Conservation (phyloP, 2,888 invertebrate species). For the Agrypnus murinus region DNA sequence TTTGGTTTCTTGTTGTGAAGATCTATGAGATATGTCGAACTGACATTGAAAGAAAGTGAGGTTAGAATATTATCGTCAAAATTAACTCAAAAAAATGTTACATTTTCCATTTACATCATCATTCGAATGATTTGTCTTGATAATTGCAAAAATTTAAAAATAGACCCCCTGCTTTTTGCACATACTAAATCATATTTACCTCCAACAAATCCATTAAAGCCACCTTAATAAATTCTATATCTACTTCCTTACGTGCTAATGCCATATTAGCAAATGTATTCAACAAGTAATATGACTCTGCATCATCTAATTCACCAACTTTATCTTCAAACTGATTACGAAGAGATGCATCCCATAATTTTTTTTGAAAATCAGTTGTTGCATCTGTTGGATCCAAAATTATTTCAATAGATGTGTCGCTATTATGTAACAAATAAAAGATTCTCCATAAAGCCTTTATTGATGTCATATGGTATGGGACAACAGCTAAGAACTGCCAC, state of each 20-base stretch:
- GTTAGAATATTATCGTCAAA: no score
- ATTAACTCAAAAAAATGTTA: no score
- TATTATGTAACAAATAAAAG: conserved; percentile 77
- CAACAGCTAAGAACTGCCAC: conserved; percentile 87
- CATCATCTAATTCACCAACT: conserved; percentile 77
- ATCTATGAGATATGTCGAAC: no score
- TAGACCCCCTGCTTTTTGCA: no score
- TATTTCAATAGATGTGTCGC: conserved; percentile 70
- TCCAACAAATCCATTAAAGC: conserved; percentile 82
- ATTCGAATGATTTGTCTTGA: no score
- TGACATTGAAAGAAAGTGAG: no score
- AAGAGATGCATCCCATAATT: conserved; percentile 71
- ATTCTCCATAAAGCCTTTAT: conserved; percentile 78
- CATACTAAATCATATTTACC: no score
- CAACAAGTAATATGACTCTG: conserved; percentile 84
- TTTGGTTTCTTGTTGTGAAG: no score
- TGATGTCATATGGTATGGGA: conserved; percentile 80
- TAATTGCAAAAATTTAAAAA: no score
- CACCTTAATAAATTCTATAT: conserved; percentile 79
- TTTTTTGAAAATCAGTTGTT: conserved; percentile 70
- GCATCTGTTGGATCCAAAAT: conserved; percentile 61
- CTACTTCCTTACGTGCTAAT: conserved; percentile 75
- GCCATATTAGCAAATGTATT: conserved; percentile 89
- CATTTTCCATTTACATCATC: no score
- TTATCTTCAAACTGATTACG: conserved; percentile 78